A percentile compares a stretch with the other conserved stretches of the same genome.
Evolutionary conservation across 2,797 vertebrate genomes (phyloP).

Genomic region (Cyclopterus lumpus): DNA sequence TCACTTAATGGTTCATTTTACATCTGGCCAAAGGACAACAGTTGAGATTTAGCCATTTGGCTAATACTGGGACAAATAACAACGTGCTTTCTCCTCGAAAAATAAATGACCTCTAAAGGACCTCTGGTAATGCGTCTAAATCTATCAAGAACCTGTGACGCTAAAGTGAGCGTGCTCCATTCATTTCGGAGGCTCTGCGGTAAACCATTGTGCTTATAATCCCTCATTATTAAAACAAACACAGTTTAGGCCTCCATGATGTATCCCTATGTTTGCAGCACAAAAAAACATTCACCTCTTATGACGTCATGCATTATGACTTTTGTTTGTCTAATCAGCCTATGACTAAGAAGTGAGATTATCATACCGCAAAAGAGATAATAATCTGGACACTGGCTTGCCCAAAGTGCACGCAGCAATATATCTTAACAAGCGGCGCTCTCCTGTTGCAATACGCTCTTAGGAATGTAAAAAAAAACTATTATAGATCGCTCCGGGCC

Average conservation of each 20-base stretch:
- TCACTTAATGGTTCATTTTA: neutral
- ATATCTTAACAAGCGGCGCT: conserved; percentile 25
- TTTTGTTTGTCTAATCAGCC: conserved; percentile 7
- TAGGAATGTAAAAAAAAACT: conserved; percentile 61
- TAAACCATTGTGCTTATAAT: conserved; percentile 1
- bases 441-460: conserved; percentile 26
- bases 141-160: neutral
- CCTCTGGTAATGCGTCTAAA: neutral
- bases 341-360: neutral
- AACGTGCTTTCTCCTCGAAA: neutral
- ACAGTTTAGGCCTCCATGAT: neutral
- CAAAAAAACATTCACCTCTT: conserved; percentile 2
- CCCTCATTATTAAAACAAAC: neutral
- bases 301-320: conserved; percentile 12
- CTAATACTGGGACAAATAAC: neutral
- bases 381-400: neutral
- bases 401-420: neutral
- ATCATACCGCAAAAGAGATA: neutral
- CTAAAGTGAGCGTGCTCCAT: neutral
- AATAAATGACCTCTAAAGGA: neutral
- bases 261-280: neutral
- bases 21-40: neutral
- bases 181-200: neutral
- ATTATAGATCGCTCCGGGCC: conserved; percentile 27
- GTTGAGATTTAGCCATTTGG: neutral